Evolutionary conservation across 1,140 invertebrate genomes (phyloP).

Genomic region (Yoshiicerus persimilis): DNA sequence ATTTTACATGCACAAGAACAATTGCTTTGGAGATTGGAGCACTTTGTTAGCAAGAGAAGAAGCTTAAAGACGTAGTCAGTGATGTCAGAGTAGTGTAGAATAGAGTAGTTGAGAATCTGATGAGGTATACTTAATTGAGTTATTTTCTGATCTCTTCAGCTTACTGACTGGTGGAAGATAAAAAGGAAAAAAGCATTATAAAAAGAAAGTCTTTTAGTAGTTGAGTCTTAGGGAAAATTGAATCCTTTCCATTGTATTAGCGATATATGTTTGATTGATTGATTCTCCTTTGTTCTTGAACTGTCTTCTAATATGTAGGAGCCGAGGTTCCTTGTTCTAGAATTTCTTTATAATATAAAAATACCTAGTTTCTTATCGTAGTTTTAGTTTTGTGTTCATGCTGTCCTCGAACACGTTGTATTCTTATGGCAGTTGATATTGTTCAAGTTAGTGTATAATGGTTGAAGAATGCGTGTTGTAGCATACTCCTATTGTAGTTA

Average conservation of each 20-base stretch:
- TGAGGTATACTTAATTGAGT: neutral
- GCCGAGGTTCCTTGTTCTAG: no score
- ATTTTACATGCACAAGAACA: neutral
- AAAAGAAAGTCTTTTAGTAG: neutral
- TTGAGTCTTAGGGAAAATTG: neutral
- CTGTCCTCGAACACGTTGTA: neutral
- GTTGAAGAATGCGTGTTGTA: neutral
- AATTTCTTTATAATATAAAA: neutral
- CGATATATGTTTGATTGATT: slow-evolving; percentile 17
- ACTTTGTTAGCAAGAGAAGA: neutral
- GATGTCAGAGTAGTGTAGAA: no score
- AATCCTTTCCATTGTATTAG: neutral
- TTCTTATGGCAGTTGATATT: neutral
- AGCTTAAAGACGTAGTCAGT: neutral
- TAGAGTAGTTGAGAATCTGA: neutral
- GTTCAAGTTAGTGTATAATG: neutral
- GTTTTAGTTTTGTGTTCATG: neutral
- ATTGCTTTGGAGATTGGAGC: neutral
- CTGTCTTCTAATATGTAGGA: neutral
- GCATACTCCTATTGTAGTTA: neutral
- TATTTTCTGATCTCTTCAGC: neutral
- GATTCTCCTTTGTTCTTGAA: slow-evolving; percentile 11
- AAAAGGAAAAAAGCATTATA: neutral
- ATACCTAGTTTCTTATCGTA: neutral
- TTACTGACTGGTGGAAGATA: neutral